Base-by-base conservation (phyloP, 2,797 vertebrate species). In the Pseudochromis fuscus region DNA sequence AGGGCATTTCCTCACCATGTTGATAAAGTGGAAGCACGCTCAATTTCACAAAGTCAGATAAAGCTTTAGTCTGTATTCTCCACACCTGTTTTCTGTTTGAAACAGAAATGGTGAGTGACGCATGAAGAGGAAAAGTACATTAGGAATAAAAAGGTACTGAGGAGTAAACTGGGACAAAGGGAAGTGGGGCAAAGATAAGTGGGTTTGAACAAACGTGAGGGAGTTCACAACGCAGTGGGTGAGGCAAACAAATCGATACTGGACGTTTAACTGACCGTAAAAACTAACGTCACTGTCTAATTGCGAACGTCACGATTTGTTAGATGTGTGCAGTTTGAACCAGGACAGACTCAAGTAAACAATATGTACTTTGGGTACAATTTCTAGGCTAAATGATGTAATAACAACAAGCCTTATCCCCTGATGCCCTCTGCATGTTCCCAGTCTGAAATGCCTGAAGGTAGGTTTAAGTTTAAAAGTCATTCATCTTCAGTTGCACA, bases 201-300 rank as follows among this genome's bases (percentile, higher is more conserved):
- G 2, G 51, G 48, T n/a, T n/a, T n/a, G n/a, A n/a, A 64, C 64
- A 70, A 80, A 88, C 55, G 57, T 69, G 52, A 79, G 58, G 19
- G 45, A 50, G 74, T 60, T 85, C 55, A 63, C 18, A 28, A 21
- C 42, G 49, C 2, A 48, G 0, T 28, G 59, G 15, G 2, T 23
- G 10, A 76, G 58, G 65, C 42, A 66, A 76, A 59, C 57, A 71
- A 45, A 84, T 85, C 83, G n/a, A 88, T 82, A 59, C 2, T 13
- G 10, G 25, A 12, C 1, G n/a, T 58, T 64, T 12, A 56, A 51
- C 30, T 53, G 49, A 58, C 27, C 66, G 50, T 4, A 28, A 66
- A 51, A 40, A 16, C 38, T 50, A n/a, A n/a, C n/a, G n/a, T n/a
- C 37, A 30, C 15, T 5, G 8, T 18, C 35, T 49, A 4, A 23